Percentiles rank a stretch among this genome's conserved stretches.
Conservation (phyloP, 2,888 invertebrate genomes). For the Acronicta aceris region DNA sequence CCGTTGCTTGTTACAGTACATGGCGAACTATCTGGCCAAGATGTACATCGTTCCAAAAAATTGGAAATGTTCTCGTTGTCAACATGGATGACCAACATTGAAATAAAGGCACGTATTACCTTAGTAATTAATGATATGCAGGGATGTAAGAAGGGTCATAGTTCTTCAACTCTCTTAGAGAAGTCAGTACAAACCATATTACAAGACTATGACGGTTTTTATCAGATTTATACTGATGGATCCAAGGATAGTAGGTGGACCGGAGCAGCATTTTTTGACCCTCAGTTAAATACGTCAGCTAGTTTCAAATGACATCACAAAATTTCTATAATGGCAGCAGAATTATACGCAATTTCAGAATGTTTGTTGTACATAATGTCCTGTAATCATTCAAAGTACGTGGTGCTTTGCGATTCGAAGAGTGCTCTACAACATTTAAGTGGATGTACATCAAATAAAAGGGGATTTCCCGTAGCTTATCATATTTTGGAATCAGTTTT, state of each 20-base stretch:
- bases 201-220: constrained; percentile 2
- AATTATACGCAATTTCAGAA: background rate
- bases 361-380: background rate
- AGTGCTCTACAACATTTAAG: background rate
- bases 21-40: background rate
- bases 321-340: constrained; percentile 1
- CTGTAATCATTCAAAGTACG: background rate
- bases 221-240: constrained; percentile 9
- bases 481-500: background rate
- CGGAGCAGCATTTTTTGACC: constrained; percentile 10
- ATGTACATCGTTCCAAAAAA: too few species aligned
- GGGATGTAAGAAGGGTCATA: too few species aligned
- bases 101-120: too few species aligned
- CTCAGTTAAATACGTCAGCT: background rate
- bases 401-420: background rate
- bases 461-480: background rate
- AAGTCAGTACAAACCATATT: too few species aligned
- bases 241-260: background rate
- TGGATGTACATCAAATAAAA: background rate
- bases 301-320: constrained; percentile 1
- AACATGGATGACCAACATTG: too few species aligned
- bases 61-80: too few species aligned
- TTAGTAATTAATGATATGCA: too few species aligned
- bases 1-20: background rate
- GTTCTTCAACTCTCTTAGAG: too few species aligned